A percentile compares a stretch with the other conserved stretches of the same genome.
phyloP scores from a whole-genome alignment of 2,113 vertebrate genomes.

The Pungitius pungitius region DNA sequence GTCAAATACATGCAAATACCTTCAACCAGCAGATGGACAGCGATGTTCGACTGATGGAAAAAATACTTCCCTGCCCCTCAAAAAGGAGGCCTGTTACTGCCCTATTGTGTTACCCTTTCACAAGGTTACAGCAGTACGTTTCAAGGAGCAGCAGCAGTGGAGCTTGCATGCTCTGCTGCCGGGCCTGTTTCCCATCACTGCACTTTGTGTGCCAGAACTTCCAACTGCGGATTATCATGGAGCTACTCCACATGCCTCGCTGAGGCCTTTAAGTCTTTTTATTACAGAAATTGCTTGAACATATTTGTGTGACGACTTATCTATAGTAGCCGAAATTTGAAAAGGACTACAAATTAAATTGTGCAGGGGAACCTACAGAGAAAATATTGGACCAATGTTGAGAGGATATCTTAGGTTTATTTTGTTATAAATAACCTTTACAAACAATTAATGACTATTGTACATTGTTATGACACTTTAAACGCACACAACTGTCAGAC shows the following conservation, averaged over 20 bases:
- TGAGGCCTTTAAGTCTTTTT: constrained; percentile 73
- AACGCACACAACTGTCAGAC: constrained; percentile 12
- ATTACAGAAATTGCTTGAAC: constrained; percentile 67
- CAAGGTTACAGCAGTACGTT: constrained; percentile 67
- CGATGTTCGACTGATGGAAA: constrained; percentile 29
- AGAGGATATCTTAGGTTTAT: neutral
- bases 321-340: constrained; percentile 43
- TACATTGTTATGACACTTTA: neutral
- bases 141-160: constrained; percentile 57
- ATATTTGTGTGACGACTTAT: constrained; percentile 67
- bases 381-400: neutral
- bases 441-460: constrained; percentile 2
- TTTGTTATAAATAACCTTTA: constrained; percentile 14
- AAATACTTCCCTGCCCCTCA: constrained; percentile 25
- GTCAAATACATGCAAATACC: constrained; percentile 29
- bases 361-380: neutral
- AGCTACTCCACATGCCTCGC: constrained; percentile 69
- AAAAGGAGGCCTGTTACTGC: constrained; percentile 46
- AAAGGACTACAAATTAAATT: constrained; percentile 46
- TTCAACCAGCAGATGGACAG: constrained; percentile 11
- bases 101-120: constrained; percentile 61
- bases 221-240: constrained; percentile 73
- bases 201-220: constrained; percentile 68
- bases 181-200: constrained; percentile 62
- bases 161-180: constrained; percentile 55